Percentiles rank a stretch among this genome's conserved stretches.
Evolutionary conservation across 1,140 invertebrate species (phyloP).

Genomic region (Papilio aristodemus): DNA sequence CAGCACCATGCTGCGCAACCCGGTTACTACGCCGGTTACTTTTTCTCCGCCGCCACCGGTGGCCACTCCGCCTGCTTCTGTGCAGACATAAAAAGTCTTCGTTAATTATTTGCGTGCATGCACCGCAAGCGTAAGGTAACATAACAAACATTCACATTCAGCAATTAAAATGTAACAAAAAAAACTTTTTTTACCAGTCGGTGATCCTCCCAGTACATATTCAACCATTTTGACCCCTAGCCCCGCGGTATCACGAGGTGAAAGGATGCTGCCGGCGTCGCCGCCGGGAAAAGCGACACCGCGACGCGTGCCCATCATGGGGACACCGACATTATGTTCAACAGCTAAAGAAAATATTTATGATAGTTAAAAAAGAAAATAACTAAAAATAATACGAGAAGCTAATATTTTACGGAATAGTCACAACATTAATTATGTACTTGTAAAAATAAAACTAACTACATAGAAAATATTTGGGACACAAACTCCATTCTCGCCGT

Average conservation of each 20-base stretch:
- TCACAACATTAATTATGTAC: conserved; percentile 30
- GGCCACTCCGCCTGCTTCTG: conserved; percentile 61
- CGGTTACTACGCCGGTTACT: conserved; percentile 65
- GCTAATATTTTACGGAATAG: conserved; percentile 20
- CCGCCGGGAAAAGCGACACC: conserved; percentile 81
- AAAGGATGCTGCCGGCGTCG: conserved; percentile 82
- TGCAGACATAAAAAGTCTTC: conserved; percentile 21
- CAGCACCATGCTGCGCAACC: conserved; percentile 70
- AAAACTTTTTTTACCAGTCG: conserved; percentile 81
- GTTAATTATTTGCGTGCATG: neutral
- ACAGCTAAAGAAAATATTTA: conserved; percentile 57
- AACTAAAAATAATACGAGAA: conserved; percentile 27
- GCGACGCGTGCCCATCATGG: conserved; percentile 86
- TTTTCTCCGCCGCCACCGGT: conserved; percentile 68
- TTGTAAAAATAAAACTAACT: conserved; percentile 26
- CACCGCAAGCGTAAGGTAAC: conserved; percentile 6
- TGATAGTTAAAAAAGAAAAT: conserved; percentile 22
- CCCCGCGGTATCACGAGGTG: conserved; percentile 88
- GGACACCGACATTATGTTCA: conserved; percentile 89
- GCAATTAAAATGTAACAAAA: conserved; percentile 31
- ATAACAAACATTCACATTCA: conserved; percentile 27
- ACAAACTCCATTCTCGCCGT: neutral
- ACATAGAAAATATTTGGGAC: conserved; percentile 23
- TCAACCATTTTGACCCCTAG: conserved; percentile 99
- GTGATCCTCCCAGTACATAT: conserved; percentile 95